Evolutionary conservation across 2,888 invertebrate species (phyloP).

Genomic region (Phyto melanocephala): DNA sequence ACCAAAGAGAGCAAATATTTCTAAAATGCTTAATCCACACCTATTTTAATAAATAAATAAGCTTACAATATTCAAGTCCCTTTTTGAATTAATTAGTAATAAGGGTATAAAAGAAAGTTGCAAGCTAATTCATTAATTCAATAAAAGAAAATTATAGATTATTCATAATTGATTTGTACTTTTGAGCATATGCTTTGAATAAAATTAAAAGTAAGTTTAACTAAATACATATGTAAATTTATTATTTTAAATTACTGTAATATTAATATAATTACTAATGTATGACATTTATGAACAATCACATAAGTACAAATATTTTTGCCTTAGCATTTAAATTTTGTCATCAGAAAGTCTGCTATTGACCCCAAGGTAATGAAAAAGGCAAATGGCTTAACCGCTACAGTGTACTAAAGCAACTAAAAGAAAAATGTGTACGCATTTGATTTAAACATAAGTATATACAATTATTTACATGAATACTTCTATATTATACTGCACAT

Average conservation of each 20-base stretch:
- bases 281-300: not conserved
- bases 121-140: not conserved
- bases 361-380: conserved; percentile 8
- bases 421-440: not conserved
- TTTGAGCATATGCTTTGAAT: not conserved
- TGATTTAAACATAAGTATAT: not conserved
- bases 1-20: not conserved
- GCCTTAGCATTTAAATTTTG: not conserved
- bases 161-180: conserved; percentile 3
- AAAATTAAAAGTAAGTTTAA: not conserved
- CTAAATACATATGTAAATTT: not conserved
- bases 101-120: not conserved
- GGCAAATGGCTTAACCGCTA: not conserved
- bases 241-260: not conserved
- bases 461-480: not conserved
- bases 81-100: not conserved
- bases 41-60: not conserved
- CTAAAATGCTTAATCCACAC: not conserved
- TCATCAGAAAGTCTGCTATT: not conserved
- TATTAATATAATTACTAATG: not conserved
- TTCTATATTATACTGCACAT: not conserved
- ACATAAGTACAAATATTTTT: not conserved
- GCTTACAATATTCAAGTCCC: not conserved
- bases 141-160: conserved; percentile 20
- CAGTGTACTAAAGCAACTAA: not conserved